Base-by-base conservation (phyloP, 2,888 invertebrate genomes). In the Leptura quadrifasciata region DNA sequence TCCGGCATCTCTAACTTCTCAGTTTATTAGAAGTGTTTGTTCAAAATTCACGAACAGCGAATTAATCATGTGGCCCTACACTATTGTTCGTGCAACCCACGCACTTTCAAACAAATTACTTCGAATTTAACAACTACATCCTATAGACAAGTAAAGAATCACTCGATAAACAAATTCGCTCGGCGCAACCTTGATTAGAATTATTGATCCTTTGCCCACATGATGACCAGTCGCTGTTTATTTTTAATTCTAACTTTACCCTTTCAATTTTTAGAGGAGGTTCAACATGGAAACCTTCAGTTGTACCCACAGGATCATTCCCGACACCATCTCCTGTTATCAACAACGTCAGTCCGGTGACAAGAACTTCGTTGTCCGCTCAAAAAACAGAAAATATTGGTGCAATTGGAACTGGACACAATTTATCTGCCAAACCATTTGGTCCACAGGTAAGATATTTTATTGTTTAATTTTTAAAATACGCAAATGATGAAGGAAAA, bases 241-340 rank as follows among this genome's bases (percentile, higher is more conserved):
- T 82, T 82, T 84, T 81, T 76, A 71, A 77, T 72, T 2, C 65
- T 20, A 39, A n/a, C 58, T 58, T 58, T 64, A 47, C 39, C 47
- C 35, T 54, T 71, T 75, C n/a, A 72, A 68, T 74, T 83, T 80
- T 75, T 85, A 97, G 97, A 88, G 97, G 97, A 79, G 96, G 96
- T 70, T 93, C 94, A 84, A 95, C 96, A 82, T 98, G 98, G 98
- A 94, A 95, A 84, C 98, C 98, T 58, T 90, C 94, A 81, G 97
- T 98, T 76, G 95, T 95, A 24, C 96, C 97, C 71, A 93, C 96
- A 68, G 94, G 96, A 80, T 92, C 92, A 83, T 74, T 76, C 77
- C 94, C 95, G 54, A 91, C 93, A 83, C 91, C 92, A 79, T 87
- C 89, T 76, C 92, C 93, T 12, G 90, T 91, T 75, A 89, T 91